phyloP scores from a whole-genome alignment of 2,888 invertebrate species.

The Tinea semifulvella region DNA sequence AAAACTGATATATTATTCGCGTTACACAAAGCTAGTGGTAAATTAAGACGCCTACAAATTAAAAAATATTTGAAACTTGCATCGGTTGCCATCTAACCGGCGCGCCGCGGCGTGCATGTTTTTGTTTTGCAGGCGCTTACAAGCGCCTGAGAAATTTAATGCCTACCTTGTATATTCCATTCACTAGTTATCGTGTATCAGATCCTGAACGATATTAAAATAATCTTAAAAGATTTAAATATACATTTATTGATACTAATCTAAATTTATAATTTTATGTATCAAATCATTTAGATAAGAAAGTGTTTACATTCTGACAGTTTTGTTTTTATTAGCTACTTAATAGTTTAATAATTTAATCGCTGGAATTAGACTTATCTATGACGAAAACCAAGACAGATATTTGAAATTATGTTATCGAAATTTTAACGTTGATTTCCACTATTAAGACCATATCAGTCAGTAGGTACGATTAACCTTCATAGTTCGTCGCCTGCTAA shows the following conservation, averaged over 20 bases:
- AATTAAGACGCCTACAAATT: no score
- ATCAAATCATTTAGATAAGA: not conserved
- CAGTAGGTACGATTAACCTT: slow-evolving; percentile 4
- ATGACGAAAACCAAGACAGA: not conserved
- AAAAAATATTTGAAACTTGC: no score
- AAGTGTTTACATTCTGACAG: not conserved
- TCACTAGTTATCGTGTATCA: no score
- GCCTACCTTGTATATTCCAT: no score
- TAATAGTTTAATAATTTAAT: slow-evolving; percentile 4
- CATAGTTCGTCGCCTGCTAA: not conserved
- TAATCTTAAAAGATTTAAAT: no score
- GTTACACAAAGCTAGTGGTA: no score
- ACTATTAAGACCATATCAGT: not conserved
- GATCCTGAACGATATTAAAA: no score
- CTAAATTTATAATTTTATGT: not conserved
- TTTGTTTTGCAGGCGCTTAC: no score
- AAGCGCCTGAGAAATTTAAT: no score
- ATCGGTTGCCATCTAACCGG: no score
- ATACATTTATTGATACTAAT: not conserved
- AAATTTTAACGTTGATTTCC: not conserved
- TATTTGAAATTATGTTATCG: not conserved
- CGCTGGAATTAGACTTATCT: not conserved
- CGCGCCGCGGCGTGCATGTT: no score
- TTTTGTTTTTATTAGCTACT: slow-evolving; percentile 6
- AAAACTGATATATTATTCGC: no score